phyloP scores from a whole-genome alignment of 2,113 vertebrate species.

The Myotis brandtii region DNA sequence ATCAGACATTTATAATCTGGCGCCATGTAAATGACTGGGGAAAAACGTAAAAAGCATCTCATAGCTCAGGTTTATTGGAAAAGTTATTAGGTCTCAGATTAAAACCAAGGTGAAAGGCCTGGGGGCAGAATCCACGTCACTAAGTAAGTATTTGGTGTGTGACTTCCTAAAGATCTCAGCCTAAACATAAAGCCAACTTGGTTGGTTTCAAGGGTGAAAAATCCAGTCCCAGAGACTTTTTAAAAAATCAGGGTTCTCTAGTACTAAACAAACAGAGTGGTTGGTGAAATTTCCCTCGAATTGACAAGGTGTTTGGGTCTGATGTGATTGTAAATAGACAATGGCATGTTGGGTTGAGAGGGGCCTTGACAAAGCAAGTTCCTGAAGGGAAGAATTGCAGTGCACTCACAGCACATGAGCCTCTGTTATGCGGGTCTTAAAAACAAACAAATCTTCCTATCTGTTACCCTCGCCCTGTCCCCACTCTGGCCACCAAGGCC shows the following conservation, averaged over 20 bases:
- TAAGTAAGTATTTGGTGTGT: constrained; percentile 3
- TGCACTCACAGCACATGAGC: background rate
- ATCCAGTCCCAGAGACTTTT: background rate
- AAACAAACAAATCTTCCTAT: background rate
- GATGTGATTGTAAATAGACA: background rate
- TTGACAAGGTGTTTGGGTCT: background rate
- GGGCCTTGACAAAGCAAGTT: background rate
- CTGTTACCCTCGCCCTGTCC: background rate
- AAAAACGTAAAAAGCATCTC: constrained; percentile 30
- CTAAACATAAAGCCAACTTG: background rate
- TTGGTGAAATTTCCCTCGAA: background rate
- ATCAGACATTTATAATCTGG: constrained; percentile 60
- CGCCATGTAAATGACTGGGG: background rate
- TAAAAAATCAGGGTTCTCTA: background rate
- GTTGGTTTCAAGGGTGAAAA: constrained; percentile 38
- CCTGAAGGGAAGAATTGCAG: background rate
- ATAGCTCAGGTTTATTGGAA: constrained; percentile 21
- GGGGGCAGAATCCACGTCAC: background rate
- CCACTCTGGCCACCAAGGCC: background rate
- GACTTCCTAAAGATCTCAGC: background rate
- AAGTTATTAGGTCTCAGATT: constrained; percentile 48
- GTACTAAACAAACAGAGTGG: background rate
- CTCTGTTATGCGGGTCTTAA: background rate
- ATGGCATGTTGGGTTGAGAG: background rate
- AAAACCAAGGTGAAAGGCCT: constrained; percentile 16